Conservation (phyloP, 2,797 vertebrate genomes). For the Carapus acus region DNA sequence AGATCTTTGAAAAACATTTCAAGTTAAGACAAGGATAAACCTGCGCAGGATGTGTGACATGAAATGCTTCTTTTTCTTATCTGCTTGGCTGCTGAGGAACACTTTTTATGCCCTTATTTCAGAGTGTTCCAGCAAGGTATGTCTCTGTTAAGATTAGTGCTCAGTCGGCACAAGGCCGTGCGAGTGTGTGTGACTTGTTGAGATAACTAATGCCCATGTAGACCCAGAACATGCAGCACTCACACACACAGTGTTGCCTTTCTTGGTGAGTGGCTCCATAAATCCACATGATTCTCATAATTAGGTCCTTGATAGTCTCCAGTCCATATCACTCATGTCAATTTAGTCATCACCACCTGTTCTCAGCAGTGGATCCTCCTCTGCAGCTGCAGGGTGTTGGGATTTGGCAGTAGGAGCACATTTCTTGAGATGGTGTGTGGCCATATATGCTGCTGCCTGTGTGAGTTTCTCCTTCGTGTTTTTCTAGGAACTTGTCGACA, state of each 20-base stretch:
- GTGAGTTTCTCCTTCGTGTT: neutral
- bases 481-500: neutral
- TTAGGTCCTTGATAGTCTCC: neutral
- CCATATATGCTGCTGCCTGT: neutral
- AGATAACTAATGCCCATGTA: no score
- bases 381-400: constrained; percentile 2
- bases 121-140: no score
- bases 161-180: no score
- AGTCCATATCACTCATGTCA: constrained; percentile 2
- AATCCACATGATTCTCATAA: neutral
- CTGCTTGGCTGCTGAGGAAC: neutral
- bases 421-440: neutral
- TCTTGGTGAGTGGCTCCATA: neutral
- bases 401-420: neutral
- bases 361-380: neutral
- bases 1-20: no score
- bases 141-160: no score
- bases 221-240: no score
- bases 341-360: constrained; percentile 2
- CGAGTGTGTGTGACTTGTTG: no score
- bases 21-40: no score
- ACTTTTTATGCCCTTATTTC: no score
- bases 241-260: neutral
- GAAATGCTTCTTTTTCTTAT: neutral
- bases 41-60: no score